These are phyloP conservation scores for Phoebastria nigripes DNA, from an alignment of 2,797 vertebrate genomes.

Conservation along the genomic window DNA sequence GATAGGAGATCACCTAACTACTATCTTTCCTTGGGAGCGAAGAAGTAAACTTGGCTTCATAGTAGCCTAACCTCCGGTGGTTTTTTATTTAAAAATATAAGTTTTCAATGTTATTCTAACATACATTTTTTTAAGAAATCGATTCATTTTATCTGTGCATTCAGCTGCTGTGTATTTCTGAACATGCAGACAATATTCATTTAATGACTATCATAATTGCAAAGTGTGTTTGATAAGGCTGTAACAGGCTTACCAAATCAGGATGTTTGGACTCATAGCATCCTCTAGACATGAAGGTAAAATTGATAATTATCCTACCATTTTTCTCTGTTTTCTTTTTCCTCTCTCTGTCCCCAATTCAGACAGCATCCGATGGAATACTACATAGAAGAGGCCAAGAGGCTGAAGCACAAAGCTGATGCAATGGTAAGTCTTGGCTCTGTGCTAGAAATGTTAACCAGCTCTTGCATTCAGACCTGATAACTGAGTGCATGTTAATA, in stretches of 20 bases:
- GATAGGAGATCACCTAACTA: not conserved
- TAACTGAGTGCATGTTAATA: not conserved
- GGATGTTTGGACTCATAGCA: not conserved
- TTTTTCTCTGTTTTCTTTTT: not conserved
- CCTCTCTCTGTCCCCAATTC: not conserved
- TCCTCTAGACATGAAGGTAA: not conserved
- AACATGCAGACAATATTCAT: not conserved
- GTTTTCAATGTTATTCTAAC: not conserved
- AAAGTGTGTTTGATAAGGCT: not conserved
- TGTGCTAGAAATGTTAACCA: not conserved
- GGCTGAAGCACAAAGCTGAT: conserved; percentile 92
- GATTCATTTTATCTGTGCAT: not conserved
- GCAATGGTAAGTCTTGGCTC: conserved; percentile 77
- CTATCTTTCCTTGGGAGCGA: not conserved
- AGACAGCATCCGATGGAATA: conserved; percentile 85
- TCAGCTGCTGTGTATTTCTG: not conserved
- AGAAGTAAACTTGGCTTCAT: not conserved
- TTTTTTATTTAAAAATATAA: not conserved
- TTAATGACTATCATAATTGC: not conserved
- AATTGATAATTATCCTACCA: not conserved
- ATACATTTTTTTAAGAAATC: not conserved
- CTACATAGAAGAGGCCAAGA: conserved; percentile 92
- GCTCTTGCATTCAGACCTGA: not conserved
- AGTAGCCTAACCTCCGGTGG: accelerated
- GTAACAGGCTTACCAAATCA: not conserved